Evolutionary conservation across 1,140 invertebrate species (phyloP).

Genomic region (Leucophenga varia): DNA sequence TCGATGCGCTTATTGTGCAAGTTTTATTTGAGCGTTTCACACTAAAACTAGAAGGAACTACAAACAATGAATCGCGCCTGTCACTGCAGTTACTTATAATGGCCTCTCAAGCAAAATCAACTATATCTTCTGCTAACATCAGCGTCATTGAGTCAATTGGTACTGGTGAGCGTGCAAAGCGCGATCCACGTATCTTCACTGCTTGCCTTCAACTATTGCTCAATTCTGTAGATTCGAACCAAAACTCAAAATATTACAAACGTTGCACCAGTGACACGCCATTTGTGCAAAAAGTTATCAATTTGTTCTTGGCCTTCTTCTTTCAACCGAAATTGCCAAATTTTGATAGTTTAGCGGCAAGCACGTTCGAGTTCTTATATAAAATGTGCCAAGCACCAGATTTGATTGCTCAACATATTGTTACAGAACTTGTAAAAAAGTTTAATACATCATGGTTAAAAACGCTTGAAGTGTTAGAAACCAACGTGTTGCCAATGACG

Average conservation of each 20-base stretch:
- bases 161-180: constrained; percentile 32
- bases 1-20: constrained; percentile 60
- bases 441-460: constrained; percentile 27
- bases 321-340: constrained; percentile 32
- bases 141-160: constrained; percentile 60
- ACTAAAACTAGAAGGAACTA: constrained; percentile 70
- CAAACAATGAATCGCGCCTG: constrained; percentile 66
- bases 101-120: constrained; percentile 64
- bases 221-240: constrained; percentile 36
- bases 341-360: constrained; percentile 42
- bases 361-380: constrained; percentile 46
- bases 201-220: constrained; percentile 40
- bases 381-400: constrained; percentile 48
- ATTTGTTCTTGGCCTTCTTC: constrained; percentile 40
- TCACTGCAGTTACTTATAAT: constrained; percentile 75
- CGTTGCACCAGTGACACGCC: constrained; percentile 30
- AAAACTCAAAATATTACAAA: constrained; percentile 41
- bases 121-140: constrained; percentile 60
- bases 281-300: constrained; percentile 32
- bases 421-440: constrained; percentile 26
- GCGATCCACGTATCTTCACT: constrained; percentile 45
- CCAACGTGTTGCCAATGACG: constrained; percentile 5
- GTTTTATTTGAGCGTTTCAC: constrained; percentile 82
- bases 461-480: not conserved
- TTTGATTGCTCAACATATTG: constrained; percentile 39